phyloP scores from a whole-genome alignment of 23 tunicate species.

The Phallusia fumigata region DNA sequence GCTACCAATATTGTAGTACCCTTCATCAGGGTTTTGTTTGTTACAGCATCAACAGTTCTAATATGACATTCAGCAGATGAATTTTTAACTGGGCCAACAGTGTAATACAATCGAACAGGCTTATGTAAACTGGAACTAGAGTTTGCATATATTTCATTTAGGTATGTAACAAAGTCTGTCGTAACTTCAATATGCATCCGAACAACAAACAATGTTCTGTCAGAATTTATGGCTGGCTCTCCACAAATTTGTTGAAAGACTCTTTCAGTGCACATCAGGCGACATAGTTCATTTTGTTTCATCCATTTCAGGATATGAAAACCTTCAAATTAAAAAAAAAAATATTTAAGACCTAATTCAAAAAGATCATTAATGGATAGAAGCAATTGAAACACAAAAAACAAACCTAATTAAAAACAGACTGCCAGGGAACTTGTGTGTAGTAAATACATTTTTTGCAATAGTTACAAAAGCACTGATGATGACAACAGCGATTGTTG shows the following conservation, averaged over 20 bases:
- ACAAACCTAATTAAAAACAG: too few relatives aligned
- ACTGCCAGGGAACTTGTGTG: too few relatives aligned
- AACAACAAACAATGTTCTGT: background rate
- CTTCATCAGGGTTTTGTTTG: background rate
- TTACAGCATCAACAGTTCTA: background rate
- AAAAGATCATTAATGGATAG: too few relatives aligned
- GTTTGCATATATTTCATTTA: background rate
- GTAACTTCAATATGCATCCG: background rate
- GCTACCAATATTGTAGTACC: background rate
- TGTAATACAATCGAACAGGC: background rate
- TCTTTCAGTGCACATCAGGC: background rate
- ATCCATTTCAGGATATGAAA: background rate
- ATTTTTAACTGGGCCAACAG: background rate
- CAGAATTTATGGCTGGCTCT: background rate
- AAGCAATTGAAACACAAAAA: too few relatives aligned
- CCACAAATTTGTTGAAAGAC: background rate
- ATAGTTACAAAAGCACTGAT: too few relatives aligned
- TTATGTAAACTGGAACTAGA: background rate
- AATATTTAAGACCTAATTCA: too few relatives aligned
- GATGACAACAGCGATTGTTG: too few relatives aligned
- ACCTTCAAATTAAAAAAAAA: too few relatives aligned
- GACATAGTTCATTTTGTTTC: background rate
- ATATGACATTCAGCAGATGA: background rate
- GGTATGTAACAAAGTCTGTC: background rate
- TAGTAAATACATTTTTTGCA: too few relatives aligned